A percentile compares a stretch with the other conserved stretches of the same genome.
Evolutionary conservation across 37 sponge, comb jelly and placozoan genomes (phyloP).

Genomic region (Cladorhizidae sp.): DNA sequence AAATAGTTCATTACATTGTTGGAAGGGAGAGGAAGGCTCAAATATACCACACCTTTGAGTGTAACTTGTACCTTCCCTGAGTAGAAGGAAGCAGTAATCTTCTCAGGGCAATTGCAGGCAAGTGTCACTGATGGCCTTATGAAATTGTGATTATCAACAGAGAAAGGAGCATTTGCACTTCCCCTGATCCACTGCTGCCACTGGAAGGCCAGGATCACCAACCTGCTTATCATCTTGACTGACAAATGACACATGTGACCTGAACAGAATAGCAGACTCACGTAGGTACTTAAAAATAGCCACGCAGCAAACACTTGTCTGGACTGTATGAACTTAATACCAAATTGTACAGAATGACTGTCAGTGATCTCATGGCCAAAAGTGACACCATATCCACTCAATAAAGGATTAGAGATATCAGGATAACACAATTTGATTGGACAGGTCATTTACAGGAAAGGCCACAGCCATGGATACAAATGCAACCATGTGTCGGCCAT

Average conservation of each 20-base stretch:
- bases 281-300: slow-evolving; percentile 5
- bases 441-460: too few relatives aligned
- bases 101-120: background rate
- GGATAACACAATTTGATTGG: too few relatives aligned
- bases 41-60: too few relatives aligned
- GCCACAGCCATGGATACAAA: too few relatives aligned
- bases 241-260: slow-evolving; percentile 4
- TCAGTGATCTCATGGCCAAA: background rate
- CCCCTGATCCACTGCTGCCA: background rate
- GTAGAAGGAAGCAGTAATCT: too few relatives aligned
- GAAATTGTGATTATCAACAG: too few relatives aligned
- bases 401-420: too few relatives aligned
- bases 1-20: background rate
- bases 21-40: too few relatives aligned
- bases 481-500: too few relatives aligned
- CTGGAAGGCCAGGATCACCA: background rate
- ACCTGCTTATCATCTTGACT: background rate
- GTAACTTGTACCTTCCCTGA: too few relatives aligned
- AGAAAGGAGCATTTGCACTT: too few relatives aligned
- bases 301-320: background rate
- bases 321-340: background rate
- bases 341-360: background rate
- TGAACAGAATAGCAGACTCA: background rate
- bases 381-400: background rate
- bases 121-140: background rate